Conservation (phyloP, 2,888 invertebrate genomes). For the Pseudococcus jackbeardsleyi region DNA sequence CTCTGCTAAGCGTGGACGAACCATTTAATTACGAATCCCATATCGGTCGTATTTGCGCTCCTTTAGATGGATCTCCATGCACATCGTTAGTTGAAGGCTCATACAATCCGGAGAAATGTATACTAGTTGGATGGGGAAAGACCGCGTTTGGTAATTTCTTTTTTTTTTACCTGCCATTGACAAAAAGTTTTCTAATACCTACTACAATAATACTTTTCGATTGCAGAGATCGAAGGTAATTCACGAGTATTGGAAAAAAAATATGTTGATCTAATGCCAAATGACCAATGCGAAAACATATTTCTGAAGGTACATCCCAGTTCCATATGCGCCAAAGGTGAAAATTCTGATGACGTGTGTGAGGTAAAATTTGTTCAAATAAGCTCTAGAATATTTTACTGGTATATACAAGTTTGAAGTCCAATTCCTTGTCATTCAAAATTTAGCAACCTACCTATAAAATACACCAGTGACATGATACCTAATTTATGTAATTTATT, state of each 20-base stretch:
- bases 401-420: no score
- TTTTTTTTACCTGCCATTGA: background rate
- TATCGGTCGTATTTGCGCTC: constrained; percentile 81
- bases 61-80: constrained; percentile 71
- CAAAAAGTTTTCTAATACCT: background rate
- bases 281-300: background rate
- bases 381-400: no score
- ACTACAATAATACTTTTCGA: background rate
- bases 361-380: no score
- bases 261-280: background rate
- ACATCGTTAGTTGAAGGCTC: background rate
- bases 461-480: no score
- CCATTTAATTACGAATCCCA: constrained; percentile 76
- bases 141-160: background rate
- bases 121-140: constrained; percentile 79
- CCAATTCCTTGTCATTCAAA: no score
- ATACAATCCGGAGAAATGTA: constrained; percentile 72
- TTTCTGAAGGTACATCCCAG: background rate
- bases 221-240: background rate
- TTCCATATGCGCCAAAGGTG: background rate
- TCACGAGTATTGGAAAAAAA: background rate
- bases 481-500: no score
- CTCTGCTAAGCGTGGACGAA: constrained; percentile 76
- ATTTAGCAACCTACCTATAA: no score
- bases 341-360: background rate